These are phyloP conservation scores for Pelecanus crispus DNA, from an alignment of 2,113 vertebrate species.

Conservation along the genomic window DNA sequence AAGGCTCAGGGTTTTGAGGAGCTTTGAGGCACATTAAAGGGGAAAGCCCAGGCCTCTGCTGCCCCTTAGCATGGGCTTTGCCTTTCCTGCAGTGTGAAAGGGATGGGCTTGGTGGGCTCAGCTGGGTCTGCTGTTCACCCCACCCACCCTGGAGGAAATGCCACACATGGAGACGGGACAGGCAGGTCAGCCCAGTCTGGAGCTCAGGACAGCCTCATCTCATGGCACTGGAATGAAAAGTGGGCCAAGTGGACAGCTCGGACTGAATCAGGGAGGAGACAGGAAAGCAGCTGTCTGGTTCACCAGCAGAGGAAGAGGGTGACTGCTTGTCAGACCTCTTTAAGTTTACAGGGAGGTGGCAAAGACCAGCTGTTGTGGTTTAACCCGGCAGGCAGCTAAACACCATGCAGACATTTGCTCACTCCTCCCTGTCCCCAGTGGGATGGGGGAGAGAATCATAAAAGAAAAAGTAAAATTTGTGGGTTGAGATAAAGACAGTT, in stretches of 20 bases:
- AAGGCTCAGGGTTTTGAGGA: not conserved
- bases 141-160: not conserved
- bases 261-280: not conserved
- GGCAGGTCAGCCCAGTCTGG: not conserved
- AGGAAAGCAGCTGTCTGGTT: not conserved
- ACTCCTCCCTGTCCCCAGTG: no score
- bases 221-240: not conserved
- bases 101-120: not conserved
- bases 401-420: no score
- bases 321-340: not conserved
- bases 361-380: not conserved
- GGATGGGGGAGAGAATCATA: no score
- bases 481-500: no score
- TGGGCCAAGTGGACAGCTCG: not conserved
- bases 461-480: no score
- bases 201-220: not conserved
- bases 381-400: no score
- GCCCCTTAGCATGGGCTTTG: not conserved
- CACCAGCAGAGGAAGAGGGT: not conserved
- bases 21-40: not conserved
- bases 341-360: not conserved
- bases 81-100: not conserved
- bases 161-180: fast-evolving
- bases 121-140: not conserved
- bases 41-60: not conserved